A percentile compares a stretch with the other conserved stretches of the same genome.
These are phyloP conservation scores for Fregetta grallaria DNA, from an alignment of 2,113 vertebrate genomes.

Conservation along the genomic window DNA sequence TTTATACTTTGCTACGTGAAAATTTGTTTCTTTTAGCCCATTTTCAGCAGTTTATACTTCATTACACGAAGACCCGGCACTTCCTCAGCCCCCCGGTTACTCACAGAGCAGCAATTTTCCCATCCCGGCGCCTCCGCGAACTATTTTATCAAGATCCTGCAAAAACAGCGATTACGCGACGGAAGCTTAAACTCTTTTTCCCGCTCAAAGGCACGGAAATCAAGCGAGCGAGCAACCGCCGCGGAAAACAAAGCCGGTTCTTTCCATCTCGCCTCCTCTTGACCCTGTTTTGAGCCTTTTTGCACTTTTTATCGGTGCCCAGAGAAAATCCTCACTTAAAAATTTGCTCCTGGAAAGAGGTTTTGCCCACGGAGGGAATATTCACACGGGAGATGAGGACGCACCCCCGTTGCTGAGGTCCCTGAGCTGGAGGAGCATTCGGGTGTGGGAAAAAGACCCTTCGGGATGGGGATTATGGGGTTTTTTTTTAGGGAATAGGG, in stretches of 20 bases:
- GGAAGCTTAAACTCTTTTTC: rapidly evolving
- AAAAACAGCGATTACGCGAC: rapidly evolving
- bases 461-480: not conserved
- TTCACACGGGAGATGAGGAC: rapidly evolving
- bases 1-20: no score
- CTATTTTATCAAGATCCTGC: not conserved
- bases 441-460: no score
- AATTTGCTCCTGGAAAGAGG: not conserved
- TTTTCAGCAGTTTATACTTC: not conserved
- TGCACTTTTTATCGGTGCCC: not conserved
- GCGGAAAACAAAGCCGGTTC: not conserved
- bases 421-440: rapidly evolving
- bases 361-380: not conserved
- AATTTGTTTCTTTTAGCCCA: not conserved
- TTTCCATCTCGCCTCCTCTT: not conserved
- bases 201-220: rapidly evolving
- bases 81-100: no score
- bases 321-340: not conserved
- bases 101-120: no score
- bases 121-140: rapidly evolving
- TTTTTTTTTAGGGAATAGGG: not conserved
- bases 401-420: rapidly evolving
- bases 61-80: rapidly evolving
- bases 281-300: not conserved
- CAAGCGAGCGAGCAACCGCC: rapidly evolving